phyloP scores from a whole-genome alignment of 1,140 invertebrate species.

The Heliconius melpomene region DNA sequence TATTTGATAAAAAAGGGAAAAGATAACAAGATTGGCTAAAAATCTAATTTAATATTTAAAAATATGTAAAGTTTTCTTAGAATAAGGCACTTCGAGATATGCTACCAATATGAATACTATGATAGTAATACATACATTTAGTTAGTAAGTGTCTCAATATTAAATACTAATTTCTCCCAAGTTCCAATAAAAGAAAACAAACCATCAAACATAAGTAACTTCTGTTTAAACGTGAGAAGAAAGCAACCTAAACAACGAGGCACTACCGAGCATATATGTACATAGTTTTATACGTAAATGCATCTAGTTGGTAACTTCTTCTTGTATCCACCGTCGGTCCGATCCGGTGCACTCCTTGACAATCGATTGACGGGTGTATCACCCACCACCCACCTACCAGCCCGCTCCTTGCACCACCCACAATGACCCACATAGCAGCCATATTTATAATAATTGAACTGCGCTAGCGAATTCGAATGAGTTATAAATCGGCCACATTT shows the following conservation, averaged over 20 bases:
- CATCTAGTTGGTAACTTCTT: conserved; percentile 54
- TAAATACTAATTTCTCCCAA: too few relatives aligned
- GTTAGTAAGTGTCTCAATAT: too few relatives aligned
- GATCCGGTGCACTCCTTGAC: conserved; percentile 72
- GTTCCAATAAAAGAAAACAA: neutral
- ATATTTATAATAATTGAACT: conserved; percentile 81
- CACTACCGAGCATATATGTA: neutral
- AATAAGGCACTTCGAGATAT: too few relatives aligned
- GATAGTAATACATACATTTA: too few relatives aligned
- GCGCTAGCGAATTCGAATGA: conserved; percentile 65
- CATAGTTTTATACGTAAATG: conserved; percentile 44
- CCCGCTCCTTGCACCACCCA: conserved; percentile 48
- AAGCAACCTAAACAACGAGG: conserved; percentile 10
- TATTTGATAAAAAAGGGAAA: too few relatives aligned
- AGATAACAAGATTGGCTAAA: too few relatives aligned
- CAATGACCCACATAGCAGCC: conserved; percentile 75
- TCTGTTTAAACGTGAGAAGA: neutral
- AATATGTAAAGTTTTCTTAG: too few relatives aligned
- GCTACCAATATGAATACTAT: too few relatives aligned
- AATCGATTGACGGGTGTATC: conserved; percentile 80
- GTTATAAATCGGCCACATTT: conserved; percentile 68
- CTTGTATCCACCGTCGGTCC: conserved; percentile 50
- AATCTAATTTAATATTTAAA: too few relatives aligned
- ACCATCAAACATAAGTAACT: neutral
- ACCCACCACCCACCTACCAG: conserved; percentile 41